Percentiles rank a stretch among this genome's conserved stretches.
These are phyloP conservation scores for Pristis pectinata DNA, from an alignment of 2,797 vertebrate species.

Conservation along the genomic window DNA sequence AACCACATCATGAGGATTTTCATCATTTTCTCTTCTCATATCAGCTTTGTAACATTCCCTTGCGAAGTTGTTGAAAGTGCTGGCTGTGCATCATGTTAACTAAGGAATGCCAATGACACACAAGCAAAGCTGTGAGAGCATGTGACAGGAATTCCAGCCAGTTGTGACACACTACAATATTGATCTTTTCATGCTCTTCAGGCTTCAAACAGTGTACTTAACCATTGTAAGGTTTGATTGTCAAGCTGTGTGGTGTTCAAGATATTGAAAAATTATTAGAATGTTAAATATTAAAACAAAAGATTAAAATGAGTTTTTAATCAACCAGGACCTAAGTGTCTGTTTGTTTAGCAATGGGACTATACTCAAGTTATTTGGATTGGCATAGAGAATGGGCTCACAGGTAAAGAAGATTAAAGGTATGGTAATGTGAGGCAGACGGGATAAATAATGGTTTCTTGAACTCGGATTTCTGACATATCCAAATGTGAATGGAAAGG, in stretches of 20 bases:
- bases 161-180: neutral
- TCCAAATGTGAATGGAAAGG: neutral
- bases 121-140: neutral
- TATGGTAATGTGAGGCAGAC: neutral
- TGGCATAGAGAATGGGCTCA: too few species aligned
- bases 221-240: neutral
- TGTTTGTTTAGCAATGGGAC: neutral
- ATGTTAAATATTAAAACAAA: neutral
- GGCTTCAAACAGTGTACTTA: neutral
- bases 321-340: neutral
- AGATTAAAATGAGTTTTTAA: neutral
- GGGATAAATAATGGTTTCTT: neutral
- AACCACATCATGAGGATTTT: neutral
- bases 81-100: neutral
- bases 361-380: too few species aligned
- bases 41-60: neutral
- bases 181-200: neutral
- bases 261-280: neutral
- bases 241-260: neutral
- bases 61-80: neutral
- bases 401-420: neutral
- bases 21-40: neutral
- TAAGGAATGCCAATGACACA: neutral
- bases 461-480: neutral
- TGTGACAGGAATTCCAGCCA: neutral